phyloP scores from a whole-genome alignment of 2,113 vertebrate genomes.

The Larimichthys crocea region DNA sequence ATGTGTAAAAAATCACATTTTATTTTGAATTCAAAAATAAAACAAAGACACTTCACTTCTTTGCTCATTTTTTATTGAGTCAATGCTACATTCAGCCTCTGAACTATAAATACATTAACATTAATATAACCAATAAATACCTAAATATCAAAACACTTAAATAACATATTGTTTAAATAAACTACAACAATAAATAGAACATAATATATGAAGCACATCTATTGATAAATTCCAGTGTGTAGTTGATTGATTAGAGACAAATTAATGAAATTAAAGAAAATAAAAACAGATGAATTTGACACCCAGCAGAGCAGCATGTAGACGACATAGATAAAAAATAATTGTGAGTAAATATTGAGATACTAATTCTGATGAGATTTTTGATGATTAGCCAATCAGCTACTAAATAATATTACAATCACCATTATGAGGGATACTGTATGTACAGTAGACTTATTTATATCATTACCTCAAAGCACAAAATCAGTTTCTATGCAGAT shows the following conservation, averaged over 20 bases:
- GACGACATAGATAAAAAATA: too few relatives aligned
- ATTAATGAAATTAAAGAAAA: background rate
- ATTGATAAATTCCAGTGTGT: background rate
- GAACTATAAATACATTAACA: constrained; percentile 56
- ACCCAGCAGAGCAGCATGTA: constrained; percentile 4
- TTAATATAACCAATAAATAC: constrained; percentile 61
- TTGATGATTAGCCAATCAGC: too few relatives aligned
- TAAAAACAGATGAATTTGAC: too few relatives aligned
- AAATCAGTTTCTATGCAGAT: too few relatives aligned
- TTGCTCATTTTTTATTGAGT: constrained; percentile 46
- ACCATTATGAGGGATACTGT: too few relatives aligned
- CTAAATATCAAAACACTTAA: constrained; percentile 27
- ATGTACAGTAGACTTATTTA: too few relatives aligned
- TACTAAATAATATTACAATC: too few relatives aligned
- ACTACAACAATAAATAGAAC: constrained; percentile 40
- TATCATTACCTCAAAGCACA: too few relatives aligned
- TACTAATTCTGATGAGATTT: too few relatives aligned
- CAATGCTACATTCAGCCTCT: constrained; percentile 6
- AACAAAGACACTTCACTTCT: constrained; percentile 42
- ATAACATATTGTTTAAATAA: constrained; percentile 49
- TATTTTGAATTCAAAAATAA: constrained; percentile 81
- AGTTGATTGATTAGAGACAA: background rate
- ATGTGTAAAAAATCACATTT: constrained; percentile 67
- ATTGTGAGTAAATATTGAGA: too few relatives aligned
- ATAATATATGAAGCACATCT: constrained; percentile 3